Evolutionary conservation across 2,113 vertebrate genomes (phyloP), one percentile per base, ranked within the genome.

Genomic region (Podarcis muralis): DNA sequence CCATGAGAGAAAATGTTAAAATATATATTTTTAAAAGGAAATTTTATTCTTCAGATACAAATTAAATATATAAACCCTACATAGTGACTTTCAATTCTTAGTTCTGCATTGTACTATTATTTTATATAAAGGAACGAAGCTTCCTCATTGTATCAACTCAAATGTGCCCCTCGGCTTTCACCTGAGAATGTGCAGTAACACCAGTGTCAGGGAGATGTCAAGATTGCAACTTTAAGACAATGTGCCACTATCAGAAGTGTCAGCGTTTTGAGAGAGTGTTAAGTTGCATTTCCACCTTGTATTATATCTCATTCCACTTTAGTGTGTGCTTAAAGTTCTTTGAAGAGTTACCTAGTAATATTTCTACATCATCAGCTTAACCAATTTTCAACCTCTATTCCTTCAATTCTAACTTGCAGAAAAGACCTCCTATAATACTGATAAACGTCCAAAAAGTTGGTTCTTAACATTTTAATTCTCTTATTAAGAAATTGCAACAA

Each of bases 151-250:
- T 90, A 91, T 87, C 90, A 94, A 71, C 48, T 85, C 93, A 86
- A 87, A 18, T 30, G 68, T 87, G 83, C 87, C 90, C 78, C 84
- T 81, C 32, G 82, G 79, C 89, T 93, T 94, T 90, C 93, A 94
- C 87, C 87, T 88, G 75, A 87, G 23, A 92, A 91, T 4, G 75
- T 94, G 90, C 83, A 90, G 92, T 88, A 88, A 90, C 87, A 90
- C 87, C 84, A 86, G 53, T 86, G 35, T n/a, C 37, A 88, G 90
- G 62, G 90, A 85, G 66, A 93, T 87, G 92, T 82, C 82, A 91
- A 94, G 95, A 90, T 92, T 84, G 78, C 86, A 94, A 85, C 82
- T 95, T 91, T 1, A 90, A 90, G 93, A 90, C 81, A 93, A 81
- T 92, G 90, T 90, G 83, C 90, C 81, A 94, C 65, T 85, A 86